Percentiles rank a stretch among this genome's conserved stretches.
Evolutionary conservation across 2,888 invertebrate genomes (phyloP).

Genomic region (Keiferia lycopersicella): DNA sequence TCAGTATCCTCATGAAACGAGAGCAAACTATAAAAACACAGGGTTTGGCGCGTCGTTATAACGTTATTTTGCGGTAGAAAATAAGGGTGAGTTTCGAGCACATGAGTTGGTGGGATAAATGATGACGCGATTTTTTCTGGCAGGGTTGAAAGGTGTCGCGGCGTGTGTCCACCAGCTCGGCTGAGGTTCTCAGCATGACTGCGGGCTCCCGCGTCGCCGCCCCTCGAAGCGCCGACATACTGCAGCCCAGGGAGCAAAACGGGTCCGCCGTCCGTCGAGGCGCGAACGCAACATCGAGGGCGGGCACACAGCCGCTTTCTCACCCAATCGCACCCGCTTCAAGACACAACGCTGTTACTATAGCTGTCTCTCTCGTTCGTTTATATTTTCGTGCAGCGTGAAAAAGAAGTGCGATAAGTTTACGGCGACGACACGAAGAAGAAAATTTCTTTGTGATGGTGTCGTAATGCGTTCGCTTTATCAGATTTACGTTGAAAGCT

Average conservation of each 20-base stretch:
- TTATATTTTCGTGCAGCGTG: conserved; percentile 28
- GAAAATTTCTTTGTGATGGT: conserved; percentile 76
- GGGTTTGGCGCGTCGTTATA: conserved; percentile 70
- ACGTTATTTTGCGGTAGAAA: conserved; percentile 49
- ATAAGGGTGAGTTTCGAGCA: conserved; percentile 45
- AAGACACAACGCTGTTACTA: conserved; percentile 38
- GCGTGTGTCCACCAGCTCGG: conserved; percentile 76
- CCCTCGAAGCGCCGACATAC: conserved; percentile 75
- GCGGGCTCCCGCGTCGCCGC: conserved; percentile 79
- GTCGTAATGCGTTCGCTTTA: conserved; percentile 77
- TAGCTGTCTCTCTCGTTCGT: conserved; percentile 50
- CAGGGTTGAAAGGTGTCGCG: conserved; percentile 69
- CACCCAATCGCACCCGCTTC: conserved; percentile 63
- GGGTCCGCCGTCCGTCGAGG: conserved; percentile 51
- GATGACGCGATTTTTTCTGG: conserved; percentile 72
- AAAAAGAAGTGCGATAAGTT: conserved; percentile 45
- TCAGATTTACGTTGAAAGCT: conserved; percentile 81
- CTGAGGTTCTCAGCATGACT: conserved; percentile 80
- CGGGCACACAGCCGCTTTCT: conserved; percentile 70
- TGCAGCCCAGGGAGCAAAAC: conserved; percentile 71
- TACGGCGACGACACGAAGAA: conserved; percentile 54
- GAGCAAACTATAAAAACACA: conserved; percentile 63
- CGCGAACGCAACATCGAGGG: conserved; percentile 69
- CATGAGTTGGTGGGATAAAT: conserved; percentile 50
- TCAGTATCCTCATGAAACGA: conserved; percentile 67